phyloP scores from a whole-genome alignment of 2,888 invertebrate genomes.

The Hirtodrosophila alboralis region DNA sequence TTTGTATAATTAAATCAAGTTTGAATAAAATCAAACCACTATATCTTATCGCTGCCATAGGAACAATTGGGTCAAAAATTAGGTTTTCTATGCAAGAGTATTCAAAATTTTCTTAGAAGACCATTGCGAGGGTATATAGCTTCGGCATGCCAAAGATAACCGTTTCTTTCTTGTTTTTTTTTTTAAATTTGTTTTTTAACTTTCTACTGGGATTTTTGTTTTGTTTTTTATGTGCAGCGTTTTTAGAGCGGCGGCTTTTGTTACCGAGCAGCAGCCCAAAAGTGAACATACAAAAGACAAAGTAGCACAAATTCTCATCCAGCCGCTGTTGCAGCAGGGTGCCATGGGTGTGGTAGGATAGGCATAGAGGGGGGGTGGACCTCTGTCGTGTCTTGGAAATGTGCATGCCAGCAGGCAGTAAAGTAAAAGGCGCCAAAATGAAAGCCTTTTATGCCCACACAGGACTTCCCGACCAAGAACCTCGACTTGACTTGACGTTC shows the following conservation, averaged over 20 bases:
- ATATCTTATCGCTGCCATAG: too few relatives aligned
- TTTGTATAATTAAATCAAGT: too few relatives aligned
- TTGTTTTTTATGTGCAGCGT: constrained; percentile 16
- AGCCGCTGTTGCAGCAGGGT: constrained; percentile 19
- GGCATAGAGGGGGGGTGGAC: constrained; percentile 5
- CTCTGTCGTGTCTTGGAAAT: constrained; percentile 58
- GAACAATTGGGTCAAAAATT: too few relatives aligned
- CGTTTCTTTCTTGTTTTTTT: constrained; percentile 4
- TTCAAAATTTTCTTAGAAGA: too few relatives aligned
- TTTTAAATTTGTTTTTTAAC: constrained; percentile 9
- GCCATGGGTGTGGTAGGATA: not conserved
- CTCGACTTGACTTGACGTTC: constrained; percentile 21
- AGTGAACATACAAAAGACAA: constrained; percentile 77
- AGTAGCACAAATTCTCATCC: constrained; percentile 76
- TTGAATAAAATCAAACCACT: too few relatives aligned
- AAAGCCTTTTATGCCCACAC: constrained; percentile 50
- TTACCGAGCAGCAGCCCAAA: constrained; percentile 52
- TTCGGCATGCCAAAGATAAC: too few relatives aligned
- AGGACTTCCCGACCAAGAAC: not conserved
- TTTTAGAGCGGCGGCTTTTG: constrained; percentile 47
- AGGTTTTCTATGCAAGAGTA: too few relatives aligned
- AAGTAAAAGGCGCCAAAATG: constrained; percentile 71
- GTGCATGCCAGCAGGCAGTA: constrained; percentile 68
- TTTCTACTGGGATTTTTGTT: constrained; percentile 1
- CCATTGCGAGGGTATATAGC: too few relatives aligned